Evolutionary conservation across 2,888 invertebrate species (phyloP).

Genomic region (Drosophila barbarae): DNA sequence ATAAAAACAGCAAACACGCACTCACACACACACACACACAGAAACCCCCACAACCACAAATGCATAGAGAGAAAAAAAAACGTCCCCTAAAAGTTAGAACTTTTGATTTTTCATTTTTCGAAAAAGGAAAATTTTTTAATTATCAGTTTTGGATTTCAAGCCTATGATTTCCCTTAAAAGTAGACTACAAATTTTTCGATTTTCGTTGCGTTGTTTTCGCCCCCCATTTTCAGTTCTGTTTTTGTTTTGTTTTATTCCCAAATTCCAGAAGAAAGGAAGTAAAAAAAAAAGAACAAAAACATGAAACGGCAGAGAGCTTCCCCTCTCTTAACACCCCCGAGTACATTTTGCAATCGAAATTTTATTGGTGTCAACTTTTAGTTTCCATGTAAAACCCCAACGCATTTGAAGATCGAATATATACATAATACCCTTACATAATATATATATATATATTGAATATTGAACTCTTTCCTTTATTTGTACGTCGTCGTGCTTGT

Average conservation of each 20-base stretch:
- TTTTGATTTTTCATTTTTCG: not conserved
- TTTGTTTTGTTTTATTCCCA: not conserved
- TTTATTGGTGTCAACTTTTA: conserved; percentile 44
- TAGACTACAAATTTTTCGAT: not conserved
- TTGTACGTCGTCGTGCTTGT: conserved; percentile 72
- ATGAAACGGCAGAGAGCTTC: not conserved
- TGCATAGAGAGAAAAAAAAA: conserved; percentile 6
- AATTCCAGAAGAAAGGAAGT: not conserved
- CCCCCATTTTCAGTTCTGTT: not conserved
- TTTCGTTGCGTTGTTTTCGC: conserved; percentile 3
- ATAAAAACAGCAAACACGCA: conserved; percentile 22
- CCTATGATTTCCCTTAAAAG: not conserved
- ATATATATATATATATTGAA: conserved; percentile 54
- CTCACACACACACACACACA: conserved; percentile 18
- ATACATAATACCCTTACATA: conserved; percentile 52
- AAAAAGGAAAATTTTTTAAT: not conserved
- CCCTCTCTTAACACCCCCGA: conserved; percentile 16
- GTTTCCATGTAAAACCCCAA: conserved; percentile 61
- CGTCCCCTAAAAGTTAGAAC: not conserved
- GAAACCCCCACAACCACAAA: not conserved
- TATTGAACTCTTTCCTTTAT: conserved; percentile 61
- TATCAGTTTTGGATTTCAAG: not conserved
- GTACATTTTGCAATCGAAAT: conserved; percentile 44
- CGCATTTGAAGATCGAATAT: conserved; percentile 65
- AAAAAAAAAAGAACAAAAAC: conserved; percentile 11